Conservation (phyloP, 2,888 invertebrate species). For the Lycophotia porphyrea region DNA sequence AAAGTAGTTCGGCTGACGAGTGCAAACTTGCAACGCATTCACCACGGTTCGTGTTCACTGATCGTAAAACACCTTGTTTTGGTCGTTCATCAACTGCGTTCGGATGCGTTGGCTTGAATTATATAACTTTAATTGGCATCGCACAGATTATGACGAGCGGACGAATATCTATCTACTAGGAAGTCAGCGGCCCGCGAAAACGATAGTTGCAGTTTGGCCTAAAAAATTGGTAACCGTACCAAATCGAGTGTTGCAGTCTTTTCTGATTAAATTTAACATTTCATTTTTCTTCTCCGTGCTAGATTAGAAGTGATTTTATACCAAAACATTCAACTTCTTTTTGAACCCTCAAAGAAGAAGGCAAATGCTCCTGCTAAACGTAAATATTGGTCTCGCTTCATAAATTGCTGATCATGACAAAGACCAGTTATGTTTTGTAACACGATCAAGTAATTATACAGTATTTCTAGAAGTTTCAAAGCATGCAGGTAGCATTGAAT, state of each 20-base stretch:
- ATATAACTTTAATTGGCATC: constrained; percentile 81
- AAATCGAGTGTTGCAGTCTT: constrained; percentile 32
- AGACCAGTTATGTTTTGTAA: constrained; percentile 38
- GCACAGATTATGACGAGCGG: constrained; percentile 59
- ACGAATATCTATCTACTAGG: constrained; percentile 56
- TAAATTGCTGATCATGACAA: constrained; percentile 15
- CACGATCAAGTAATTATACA: constrained; percentile 44
- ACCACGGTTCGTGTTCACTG: constrained; percentile 70
- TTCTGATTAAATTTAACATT: constrained; percentile 34
- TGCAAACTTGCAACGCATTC: constrained; percentile 26
- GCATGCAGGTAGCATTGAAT: constrained; percentile 64
- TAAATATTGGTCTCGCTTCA: not conserved
- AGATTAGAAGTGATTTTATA: constrained; percentile 8
- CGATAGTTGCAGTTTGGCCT: constrained; percentile 63
- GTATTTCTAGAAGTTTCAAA: constrained; percentile 65
- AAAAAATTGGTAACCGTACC: constrained; percentile 38
- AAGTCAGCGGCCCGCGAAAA: constrained; percentile 68
- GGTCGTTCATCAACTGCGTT: constrained; percentile 75
- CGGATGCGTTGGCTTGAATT: constrained; percentile 71
- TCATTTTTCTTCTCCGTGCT: constrained; percentile 10
- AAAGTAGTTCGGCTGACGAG: constrained; percentile 17
- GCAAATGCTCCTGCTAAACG: not conserved
- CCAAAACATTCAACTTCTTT: not conserved
- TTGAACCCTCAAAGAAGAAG: not conserved
- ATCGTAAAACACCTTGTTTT: constrained; percentile 78